A percentile compares a stretch with the other conserved stretches of the same genome.
Conservation (phyloP, 2,113 vertebrate genomes). For the Phainopepla nitens region DNA sequence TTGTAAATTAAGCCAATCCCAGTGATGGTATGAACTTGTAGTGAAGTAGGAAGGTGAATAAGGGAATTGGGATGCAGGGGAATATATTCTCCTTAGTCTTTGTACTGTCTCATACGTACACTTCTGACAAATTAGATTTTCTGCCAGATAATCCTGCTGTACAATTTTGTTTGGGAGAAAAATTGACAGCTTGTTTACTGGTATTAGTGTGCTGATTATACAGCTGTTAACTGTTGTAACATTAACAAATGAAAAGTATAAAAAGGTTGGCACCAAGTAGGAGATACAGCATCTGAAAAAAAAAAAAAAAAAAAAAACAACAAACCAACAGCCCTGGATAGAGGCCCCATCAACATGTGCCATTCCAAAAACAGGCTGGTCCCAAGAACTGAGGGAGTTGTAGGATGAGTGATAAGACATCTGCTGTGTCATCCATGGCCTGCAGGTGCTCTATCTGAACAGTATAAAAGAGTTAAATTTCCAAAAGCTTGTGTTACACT, state of each 20-base stretch:
- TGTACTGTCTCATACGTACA: background rate
- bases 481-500: background rate
- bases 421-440: background rate
- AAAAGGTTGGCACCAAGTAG: background rate
- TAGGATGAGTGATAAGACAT: background rate
- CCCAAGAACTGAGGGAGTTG: background rate
- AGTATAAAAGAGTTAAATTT: background rate
- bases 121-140: background rate
- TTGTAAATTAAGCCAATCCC: background rate
- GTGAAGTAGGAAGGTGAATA: background rate
- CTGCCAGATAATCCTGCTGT: background rate
- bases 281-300: background rate
- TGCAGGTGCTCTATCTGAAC: background rate
- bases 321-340: background rate
- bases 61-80: background rate
- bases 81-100: background rate
- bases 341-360: fast-evolving
- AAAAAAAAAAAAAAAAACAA: no score
- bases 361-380: background rate
- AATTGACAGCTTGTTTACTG: background rate
- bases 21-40: background rate
- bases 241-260: background rate
- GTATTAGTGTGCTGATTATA: background rate
- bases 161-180: background rate
- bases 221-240: background rate